Conservation (phyloP, 2,113 vertebrate species). For the Bufo gargarizans region DNA sequence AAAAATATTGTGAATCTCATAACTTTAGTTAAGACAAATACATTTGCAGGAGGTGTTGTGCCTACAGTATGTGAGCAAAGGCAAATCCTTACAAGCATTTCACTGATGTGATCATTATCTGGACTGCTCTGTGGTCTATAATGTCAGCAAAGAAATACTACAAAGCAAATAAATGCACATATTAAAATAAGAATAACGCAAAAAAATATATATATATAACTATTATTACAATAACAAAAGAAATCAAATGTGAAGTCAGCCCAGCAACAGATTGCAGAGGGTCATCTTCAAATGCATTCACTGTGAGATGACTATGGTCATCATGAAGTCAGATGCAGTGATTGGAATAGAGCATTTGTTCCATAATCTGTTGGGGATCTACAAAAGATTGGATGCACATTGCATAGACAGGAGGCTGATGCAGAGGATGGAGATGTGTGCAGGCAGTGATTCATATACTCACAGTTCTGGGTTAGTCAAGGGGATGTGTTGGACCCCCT, state of each 20-base stretch:
- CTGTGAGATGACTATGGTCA: neutral
- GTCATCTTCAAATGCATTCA: neutral
- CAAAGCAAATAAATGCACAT: neutral
- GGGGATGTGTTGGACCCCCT: constrained; percentile 26
- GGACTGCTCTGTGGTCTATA: neutral
- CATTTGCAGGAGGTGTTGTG: neutral
- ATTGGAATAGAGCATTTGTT: neutral
- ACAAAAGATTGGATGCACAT: neutral
- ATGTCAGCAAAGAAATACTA: neutral
- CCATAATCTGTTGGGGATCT: too few species aligned
- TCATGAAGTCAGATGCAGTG: neutral
- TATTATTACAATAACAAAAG: constrained; percentile 26
- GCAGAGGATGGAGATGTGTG: neutral
- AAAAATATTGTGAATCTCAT: neutral
- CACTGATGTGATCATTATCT: neutral
- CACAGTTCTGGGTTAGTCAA: constrained; percentile 12
- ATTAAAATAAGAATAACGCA: neutral
- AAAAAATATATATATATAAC: neutral
- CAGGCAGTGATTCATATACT: constrained; percentile 3
- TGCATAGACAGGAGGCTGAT: neutral
- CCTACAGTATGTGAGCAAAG: neutral
- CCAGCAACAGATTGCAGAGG: neutral
- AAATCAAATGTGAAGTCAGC: neutral
- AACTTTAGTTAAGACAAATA: too few species aligned
- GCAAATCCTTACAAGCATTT: too few species aligned